Percentiles rank a stretch among this genome's conserved stretches.
Evolutionary conservation across 2,113 vertebrate genomes (phyloP).

Genomic region (Mobula birostris): DNA sequence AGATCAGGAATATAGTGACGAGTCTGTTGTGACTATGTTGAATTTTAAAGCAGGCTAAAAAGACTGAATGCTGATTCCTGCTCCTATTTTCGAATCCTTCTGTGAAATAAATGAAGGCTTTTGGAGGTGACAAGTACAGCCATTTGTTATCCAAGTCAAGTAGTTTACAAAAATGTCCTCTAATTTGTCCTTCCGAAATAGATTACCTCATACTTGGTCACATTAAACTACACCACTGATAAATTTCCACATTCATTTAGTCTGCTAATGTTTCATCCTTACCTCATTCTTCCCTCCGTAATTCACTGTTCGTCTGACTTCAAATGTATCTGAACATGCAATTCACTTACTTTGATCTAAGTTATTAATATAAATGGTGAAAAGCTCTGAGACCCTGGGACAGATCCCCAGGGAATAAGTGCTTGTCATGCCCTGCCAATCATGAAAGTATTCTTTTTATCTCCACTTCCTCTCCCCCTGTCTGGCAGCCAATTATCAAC

Average conservation of each 20-base stretch:
- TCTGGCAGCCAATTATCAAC: conserved; percentile 1
- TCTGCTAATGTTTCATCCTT: background rate
- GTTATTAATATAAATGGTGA: background rate
- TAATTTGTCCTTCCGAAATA: background rate
- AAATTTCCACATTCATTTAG: background rate
- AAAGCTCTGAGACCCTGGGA: background rate
- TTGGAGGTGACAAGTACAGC: background rate
- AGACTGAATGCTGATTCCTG: too few species aligned
- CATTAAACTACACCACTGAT: too few species aligned
- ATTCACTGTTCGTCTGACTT: background rate
- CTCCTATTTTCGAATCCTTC: too few species aligned
- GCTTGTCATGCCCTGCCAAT: background rate
- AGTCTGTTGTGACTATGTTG: too few species aligned
- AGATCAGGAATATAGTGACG: too few species aligned
- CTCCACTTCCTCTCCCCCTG: background rate
- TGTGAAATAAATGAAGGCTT: background rate
- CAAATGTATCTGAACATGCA: background rate
- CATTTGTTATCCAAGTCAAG: background rate
- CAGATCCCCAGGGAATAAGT: background rate
- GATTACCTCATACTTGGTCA: background rate
- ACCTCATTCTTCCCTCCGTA: background rate
- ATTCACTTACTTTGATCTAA: background rate
- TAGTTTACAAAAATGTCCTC: background rate
- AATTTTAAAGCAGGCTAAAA: too few species aligned
- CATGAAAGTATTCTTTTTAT: background rate